Base-by-base conservation (phyloP, 2,113 vertebrate species). In the Equus przewalskii region DNA sequence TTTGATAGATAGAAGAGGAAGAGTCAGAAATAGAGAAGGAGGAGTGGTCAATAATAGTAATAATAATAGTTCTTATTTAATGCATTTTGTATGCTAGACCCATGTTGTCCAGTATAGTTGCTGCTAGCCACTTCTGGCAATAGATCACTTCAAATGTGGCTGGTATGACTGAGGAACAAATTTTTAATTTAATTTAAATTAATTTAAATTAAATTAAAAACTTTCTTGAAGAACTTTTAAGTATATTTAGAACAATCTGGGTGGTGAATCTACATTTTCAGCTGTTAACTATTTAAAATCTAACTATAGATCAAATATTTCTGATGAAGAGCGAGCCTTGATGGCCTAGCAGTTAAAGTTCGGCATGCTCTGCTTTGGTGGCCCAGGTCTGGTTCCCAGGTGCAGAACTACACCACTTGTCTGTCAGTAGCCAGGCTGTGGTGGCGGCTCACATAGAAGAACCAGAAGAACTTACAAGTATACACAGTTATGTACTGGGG, bases 211-310 rank as follows among this genome's bases (percentile, higher is more conserved):
- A 97, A 76, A 51, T 88, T 83, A 30, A 81, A 89, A 75, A 67
- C 41, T 79, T 91, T 33, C 30, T 70, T 80, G 41, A 73, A 81
- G 79, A 89, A 70, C 26, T 90, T 92, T 44, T 83, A 76, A 54
- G 3, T 93, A 84, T 64, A 56, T 94, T 96, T 96, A 85, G 75
- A 94, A 70, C 33, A 69, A 58, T 26, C 22, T 96, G 36, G 70
- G 80, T 94, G 54, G 56, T 73, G 28, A 94, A 30, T 70, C 76
- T 94, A 70, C 41, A 73, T 92, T 98, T 97, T 92, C 69, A 92
- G n/a, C 14, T 73, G 56, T 94, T 90, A 96, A 72, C 72, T 92
- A 30, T 67, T 78, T 56, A 89, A 79, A 92, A 56, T 87, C 11
- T 94, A 78, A 97, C 69, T 49, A n/a, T 6, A 93, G 11, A 44